These are phyloP conservation scores for Rhamnusium bicolor DNA, from an alignment of 2,888 invertebrate genomes.

Conservation along the genomic window DNA sequence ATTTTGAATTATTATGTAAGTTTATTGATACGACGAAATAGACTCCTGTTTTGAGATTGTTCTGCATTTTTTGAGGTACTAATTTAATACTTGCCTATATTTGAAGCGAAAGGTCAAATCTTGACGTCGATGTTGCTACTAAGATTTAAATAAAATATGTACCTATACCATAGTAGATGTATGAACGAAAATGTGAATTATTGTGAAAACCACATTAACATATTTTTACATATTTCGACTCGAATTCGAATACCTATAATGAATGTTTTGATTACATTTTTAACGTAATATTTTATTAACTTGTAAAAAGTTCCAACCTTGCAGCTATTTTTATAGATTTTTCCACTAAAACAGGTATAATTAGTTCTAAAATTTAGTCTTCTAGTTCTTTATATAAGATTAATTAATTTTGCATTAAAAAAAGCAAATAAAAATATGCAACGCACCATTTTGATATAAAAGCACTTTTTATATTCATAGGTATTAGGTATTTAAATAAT, in stretches of 20 bases:
- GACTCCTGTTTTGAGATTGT: not conserved
- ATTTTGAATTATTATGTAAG: too few species aligned
- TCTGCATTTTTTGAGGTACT: not conserved
- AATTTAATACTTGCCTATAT: not conserved
- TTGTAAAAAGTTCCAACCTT: not conserved
- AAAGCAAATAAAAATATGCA: too few species aligned
- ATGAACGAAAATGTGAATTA: not conserved
- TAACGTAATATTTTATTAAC: not conserved
- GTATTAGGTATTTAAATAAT: too few species aligned
- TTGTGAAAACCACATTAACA: slow-evolving; percentile 9
- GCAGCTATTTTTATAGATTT: not conserved
- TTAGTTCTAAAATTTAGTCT: too few species aligned
- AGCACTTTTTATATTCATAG: too few species aligned
- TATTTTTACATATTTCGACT: slow-evolving; percentile 11
- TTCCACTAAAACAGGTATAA: not conserved
- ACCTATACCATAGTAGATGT: too few species aligned
- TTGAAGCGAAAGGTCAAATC: not conserved
- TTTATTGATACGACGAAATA: slow-evolving; percentile 9
- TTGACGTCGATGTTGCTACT: not conserved
- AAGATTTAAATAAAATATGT: slow-evolving; percentile 1
- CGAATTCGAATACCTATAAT: not conserved
- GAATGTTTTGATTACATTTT: not conserved
- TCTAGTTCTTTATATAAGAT: too few species aligned
- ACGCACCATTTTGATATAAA: too few species aligned
- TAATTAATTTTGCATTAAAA: too few species aligned